A percentile compares a stretch with the other conserved stretches of the same genome.
phyloP scores from a whole-genome alignment of 1,140 invertebrate species.

The Brachionus asplanchnoidis region DNA sequence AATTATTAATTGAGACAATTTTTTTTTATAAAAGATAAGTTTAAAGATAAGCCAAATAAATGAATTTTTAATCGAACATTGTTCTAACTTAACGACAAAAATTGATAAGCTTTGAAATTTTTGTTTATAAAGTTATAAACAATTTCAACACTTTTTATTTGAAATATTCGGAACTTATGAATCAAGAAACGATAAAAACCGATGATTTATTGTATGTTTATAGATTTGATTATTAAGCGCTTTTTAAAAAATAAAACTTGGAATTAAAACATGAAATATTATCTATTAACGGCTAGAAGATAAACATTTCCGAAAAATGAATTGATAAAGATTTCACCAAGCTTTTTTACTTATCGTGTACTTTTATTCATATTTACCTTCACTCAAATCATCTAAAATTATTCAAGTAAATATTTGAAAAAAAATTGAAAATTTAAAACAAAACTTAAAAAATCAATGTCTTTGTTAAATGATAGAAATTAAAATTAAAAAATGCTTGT shows the following conservation, averaged over 20 bases:
- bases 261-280: background rate
- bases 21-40: background rate
- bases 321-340: constrained; percentile 16
- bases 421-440: too few species aligned
- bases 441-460: too few species aligned
- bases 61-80: constrained; percentile 3
- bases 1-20: too few species aligned
- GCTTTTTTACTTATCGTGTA: background rate
- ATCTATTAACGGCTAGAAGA: background rate
- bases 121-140: constrained; percentile 8
- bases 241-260: background rate
- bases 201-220: constrained; percentile 33
- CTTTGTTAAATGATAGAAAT: too few species aligned
- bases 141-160: constrained; percentile 22
- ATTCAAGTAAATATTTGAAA: too few species aligned
- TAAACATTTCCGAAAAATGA: background rate
- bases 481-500: too few species aligned
- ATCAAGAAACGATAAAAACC: background rate
- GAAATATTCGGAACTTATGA: constrained; percentile 20
- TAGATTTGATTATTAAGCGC: constrained; percentile 24
- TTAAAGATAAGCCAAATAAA: background rate
- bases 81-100: background rate
- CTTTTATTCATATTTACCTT: background rate
- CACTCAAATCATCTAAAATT: too few species aligned
- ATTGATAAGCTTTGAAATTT: background rate